These are phyloP conservation scores for Balanococcus diminutus DNA, from an alignment of 2,888 invertebrate genomes.

Conservation along the genomic window DNA sequence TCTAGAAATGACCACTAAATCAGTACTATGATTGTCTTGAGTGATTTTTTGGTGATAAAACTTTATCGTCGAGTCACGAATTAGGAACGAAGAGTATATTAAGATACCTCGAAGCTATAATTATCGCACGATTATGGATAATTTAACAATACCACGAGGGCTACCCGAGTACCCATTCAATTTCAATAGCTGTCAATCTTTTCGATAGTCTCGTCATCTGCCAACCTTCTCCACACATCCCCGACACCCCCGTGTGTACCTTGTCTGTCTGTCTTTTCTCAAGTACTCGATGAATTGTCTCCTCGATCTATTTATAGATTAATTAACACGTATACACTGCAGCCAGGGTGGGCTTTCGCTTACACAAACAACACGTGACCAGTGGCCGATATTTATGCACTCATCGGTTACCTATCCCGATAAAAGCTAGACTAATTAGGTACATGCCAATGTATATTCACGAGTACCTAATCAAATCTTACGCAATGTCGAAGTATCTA, in stretches of 20 bases:
- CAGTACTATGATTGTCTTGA: too few species aligned
- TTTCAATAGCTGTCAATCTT: background rate
- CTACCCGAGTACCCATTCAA: too few species aligned
- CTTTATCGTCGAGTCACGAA: too few species aligned
- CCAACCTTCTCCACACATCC: background rate
- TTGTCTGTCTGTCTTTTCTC: background rate
- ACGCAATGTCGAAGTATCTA: background rate
- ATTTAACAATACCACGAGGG: background rate
- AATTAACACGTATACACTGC: background rate
- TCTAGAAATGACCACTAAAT: too few species aligned
- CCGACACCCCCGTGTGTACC: too few species aligned
- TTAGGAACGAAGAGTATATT: too few species aligned
- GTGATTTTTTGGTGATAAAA: too few species aligned
- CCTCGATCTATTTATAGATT: background rate
- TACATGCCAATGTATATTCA: background rate
- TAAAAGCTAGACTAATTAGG: background rate
- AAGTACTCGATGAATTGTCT: background rate
- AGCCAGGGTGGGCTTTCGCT: background rate
- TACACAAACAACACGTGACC: background rate
- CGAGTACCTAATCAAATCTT: background rate
- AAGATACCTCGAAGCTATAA: background rate
- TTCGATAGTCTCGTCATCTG: too few species aligned
- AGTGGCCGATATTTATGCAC: background rate
- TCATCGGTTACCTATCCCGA: background rate
- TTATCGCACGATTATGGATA: background rate